Evolutionary conservation across 2,797 vertebrate genomes (phyloP).

Genomic region (Arremon aurantiirostris): DNA sequence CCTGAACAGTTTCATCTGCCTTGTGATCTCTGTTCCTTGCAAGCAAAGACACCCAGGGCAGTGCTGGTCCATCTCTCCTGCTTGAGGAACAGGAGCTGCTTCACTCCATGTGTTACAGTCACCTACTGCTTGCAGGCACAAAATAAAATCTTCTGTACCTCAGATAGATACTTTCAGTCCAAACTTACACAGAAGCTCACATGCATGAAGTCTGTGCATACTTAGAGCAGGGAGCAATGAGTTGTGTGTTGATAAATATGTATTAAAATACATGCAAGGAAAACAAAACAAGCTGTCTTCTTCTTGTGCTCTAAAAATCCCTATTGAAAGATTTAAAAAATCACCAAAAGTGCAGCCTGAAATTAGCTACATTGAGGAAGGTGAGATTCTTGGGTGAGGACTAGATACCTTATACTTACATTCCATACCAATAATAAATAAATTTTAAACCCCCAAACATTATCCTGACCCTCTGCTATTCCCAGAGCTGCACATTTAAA

Average conservation of each 20-base stretch:
- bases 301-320: not conserved
- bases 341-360: not conserved
- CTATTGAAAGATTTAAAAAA: not conserved
- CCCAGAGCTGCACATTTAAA: not conserved
- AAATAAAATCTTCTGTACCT: not conserved
- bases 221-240: not conserved
- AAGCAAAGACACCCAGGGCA: not conserved
- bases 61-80: fast-evolving
- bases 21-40: not conserved
- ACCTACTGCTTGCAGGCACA: not conserved
- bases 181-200: not conserved
- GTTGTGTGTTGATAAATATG: not conserved
- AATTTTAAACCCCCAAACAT: fast-evolving
- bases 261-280: not conserved
- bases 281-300: not conserved
- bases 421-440: not conserved
- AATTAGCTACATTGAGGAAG: not conserved
- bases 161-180: not conserved
- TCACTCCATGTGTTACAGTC: fast-evolving
- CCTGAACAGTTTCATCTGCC: not conserved
- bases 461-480: not conserved
- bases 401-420: not conserved
- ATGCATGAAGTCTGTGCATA: not conserved
- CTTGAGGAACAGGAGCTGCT: not conserved
- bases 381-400: not conserved